phyloP scores from a whole-genome alignment of 2,797 vertebrate species.

The Pristis pectinata region DNA sequence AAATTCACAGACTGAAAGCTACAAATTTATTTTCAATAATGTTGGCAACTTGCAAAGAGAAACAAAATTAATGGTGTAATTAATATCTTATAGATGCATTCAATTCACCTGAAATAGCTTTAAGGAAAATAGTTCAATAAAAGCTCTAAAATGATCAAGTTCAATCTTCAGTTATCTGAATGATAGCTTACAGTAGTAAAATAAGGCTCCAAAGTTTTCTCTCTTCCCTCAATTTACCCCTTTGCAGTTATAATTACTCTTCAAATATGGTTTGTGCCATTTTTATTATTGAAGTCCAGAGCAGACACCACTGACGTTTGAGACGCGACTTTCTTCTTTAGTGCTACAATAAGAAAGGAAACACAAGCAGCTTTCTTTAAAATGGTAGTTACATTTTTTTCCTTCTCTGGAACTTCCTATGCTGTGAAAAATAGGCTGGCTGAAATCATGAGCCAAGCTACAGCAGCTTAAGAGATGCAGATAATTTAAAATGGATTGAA shows the following conservation, averaged over 20 bases:
- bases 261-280: too few relatives aligned
- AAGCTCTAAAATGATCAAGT: neutral
- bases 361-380: neutral
- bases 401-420: neutral
- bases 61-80: neutral
- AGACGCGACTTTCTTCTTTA: neutral
- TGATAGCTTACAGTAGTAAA: neutral
- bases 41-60: neutral
- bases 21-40: neutral
- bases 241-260: neutral
- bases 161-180: neutral
- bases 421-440: neutral
- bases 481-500: conserved; percentile 4
- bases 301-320: neutral
- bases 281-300: neutral
- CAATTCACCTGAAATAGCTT: neutral
- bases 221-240: neutral
- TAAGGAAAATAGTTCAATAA: neutral
- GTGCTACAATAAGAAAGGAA: neutral
- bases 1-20: neutral
- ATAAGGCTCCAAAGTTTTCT: neutral
- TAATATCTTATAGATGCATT: neutral
- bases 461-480: neutral
- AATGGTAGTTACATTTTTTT: neutral
- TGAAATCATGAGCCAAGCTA: neutral